phyloP scores from a whole-genome alignment of 2,797 vertebrate genomes.

The Aplochiton taeniatus region DNA sequence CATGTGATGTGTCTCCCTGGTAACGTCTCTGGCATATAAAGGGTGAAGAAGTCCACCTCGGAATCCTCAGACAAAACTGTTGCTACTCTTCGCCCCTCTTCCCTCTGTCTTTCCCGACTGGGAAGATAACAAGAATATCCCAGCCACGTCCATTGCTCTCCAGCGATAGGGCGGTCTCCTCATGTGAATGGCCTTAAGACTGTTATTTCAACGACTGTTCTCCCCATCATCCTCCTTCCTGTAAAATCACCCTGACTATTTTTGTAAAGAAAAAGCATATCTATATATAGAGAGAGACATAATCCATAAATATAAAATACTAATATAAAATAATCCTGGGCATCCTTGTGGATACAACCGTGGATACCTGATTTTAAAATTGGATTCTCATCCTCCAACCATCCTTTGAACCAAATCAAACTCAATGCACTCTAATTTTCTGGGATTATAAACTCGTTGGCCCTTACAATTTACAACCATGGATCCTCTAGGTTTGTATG shows the following conservation, averaged over 20 bases:
- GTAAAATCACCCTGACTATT: slow-evolving; percentile 57
- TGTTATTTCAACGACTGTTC: slow-evolving; percentile 78
- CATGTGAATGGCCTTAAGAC: slow-evolving; percentile 67
- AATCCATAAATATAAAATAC: too few species aligned
- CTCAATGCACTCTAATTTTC: slow-evolving; percentile 52
- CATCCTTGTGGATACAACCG: slow-evolving; percentile 59
- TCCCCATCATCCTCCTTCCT: slow-evolving; percentile 52
- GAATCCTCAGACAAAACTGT: slow-evolving; percentile 5
- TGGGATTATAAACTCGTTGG: slow-evolving; percentile 62
- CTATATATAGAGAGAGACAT: slow-evolving; percentile 28
- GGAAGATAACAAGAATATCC: slow-evolving; percentile 15
- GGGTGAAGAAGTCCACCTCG: slow-evolving; percentile 18
- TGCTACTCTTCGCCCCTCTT: slow-evolving; percentile 10
- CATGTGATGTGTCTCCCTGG: slow-evolving; percentile 46
- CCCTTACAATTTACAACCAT: slow-evolving; percentile 63
- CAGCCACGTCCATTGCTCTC: slow-evolving; percentile 36
- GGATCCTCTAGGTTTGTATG: slow-evolving; percentile 83
- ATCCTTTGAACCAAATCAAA: slow-evolving; percentile 57
- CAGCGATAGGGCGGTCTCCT: slow-evolving; percentile 46
- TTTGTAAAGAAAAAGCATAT: slow-evolving; percentile 44
- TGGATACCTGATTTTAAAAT: slow-evolving; percentile 46
- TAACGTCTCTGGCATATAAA: slow-evolving; percentile 46
- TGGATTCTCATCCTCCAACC: slow-evolving; percentile 8
- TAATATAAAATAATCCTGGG: slow-evolving; percentile 47
- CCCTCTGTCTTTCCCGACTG: slow-evolving; percentile 9